Evolutionary conservation across 2,797 vertebrate species (phyloP).

Genomic region (Gymnodraco acuticeps): DNA sequence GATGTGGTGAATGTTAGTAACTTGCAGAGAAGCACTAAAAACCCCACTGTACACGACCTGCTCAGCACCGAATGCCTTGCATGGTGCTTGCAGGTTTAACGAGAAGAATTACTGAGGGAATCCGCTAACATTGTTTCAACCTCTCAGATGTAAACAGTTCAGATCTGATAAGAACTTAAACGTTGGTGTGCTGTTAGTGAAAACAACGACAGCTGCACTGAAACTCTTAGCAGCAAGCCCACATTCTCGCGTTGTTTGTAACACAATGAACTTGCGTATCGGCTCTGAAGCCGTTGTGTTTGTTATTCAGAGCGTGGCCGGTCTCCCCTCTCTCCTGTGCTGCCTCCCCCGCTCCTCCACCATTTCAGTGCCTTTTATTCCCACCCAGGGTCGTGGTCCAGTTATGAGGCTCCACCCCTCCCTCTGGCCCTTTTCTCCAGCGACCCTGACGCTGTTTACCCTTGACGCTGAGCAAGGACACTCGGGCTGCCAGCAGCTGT

Average conservation of each 20-base stretch:
- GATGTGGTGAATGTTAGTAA: neutral
- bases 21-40: neutral
- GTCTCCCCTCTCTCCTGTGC: neutral
- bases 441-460: constrained; percentile 78
- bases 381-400: constrained; percentile 53
- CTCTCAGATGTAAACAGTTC: neutral
- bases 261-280: constrained; percentile 11
- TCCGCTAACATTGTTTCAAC: neutral
- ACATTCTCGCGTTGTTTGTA: neutral
- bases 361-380: constrained; percentile 30
- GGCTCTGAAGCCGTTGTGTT: constrained; percentile 52
- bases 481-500: constrained; percentile 56
- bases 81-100: neutral
- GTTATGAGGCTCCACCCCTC: constrained; percentile 54
- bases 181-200: neutral
- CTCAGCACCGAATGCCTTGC: neutral
- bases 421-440: constrained; percentile 39
- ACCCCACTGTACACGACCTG: neutral
- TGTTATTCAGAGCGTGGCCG: constrained; percentile 62
- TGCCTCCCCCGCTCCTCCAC: constrained; percentile 9
- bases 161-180: constrained; percentile 4
- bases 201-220: constrained; percentile 7
- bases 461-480: constrained; percentile 80
- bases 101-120: neutral
- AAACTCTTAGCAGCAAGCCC: constrained; percentile 16